Evolutionary conservation across 1,140 invertebrate genomes (phyloP).

Genomic region (Scylla paramamosain): DNA sequence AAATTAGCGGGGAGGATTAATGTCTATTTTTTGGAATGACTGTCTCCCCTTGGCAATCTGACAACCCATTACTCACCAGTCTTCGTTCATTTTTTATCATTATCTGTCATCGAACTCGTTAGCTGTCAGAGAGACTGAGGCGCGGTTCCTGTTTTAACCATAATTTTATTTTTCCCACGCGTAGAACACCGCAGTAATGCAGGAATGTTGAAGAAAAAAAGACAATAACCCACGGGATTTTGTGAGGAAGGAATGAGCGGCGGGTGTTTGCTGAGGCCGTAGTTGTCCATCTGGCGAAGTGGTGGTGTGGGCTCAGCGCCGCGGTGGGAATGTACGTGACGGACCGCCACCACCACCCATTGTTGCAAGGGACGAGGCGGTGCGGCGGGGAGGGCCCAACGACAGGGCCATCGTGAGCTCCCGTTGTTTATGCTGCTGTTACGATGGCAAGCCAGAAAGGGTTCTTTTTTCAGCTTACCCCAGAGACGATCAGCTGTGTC

Average conservation of each 20-base stretch:
- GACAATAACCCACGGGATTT: neutral
- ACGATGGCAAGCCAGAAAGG: neutral
- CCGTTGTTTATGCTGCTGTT: neutral
- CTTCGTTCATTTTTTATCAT: neutral
- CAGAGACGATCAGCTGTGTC: too few species aligned
- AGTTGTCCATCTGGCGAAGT: neutral
- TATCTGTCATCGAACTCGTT: neutral
- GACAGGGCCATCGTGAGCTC: neutral
- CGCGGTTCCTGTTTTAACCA: neutral
- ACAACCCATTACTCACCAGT: neutral
- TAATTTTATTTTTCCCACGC: neutral
- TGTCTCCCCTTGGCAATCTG: neutral
- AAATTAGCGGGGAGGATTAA: slow-evolving; percentile 3
- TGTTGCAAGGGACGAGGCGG: neutral
- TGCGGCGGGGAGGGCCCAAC: neutral
- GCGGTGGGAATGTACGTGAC: neutral
- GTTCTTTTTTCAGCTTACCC: too few species aligned
- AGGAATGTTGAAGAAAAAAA: neutral
- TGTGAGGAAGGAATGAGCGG: neutral
- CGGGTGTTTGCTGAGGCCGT: neutral
- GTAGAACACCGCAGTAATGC: neutral
- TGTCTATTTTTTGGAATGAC: slow-evolving; percentile 1
- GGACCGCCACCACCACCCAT: neutral
- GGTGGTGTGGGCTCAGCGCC: neutral
- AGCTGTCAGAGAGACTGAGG: neutral